Evolutionary conservation across 2,113 vertebrate genomes (phyloP).

Genomic region (Cichladusa arquata): DNA sequence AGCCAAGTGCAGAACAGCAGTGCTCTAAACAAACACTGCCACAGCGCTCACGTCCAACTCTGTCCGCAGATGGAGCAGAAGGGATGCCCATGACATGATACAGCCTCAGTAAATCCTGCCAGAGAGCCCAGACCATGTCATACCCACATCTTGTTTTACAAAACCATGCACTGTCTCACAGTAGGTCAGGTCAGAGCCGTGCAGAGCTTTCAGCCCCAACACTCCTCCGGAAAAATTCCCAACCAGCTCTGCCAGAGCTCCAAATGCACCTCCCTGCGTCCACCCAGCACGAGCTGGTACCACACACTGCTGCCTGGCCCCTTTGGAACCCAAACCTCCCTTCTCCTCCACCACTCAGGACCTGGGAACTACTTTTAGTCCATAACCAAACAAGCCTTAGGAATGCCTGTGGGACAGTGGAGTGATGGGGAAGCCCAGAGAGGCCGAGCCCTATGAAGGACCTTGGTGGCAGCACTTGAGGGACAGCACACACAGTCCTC

Average conservation of each 20-base stretch:
- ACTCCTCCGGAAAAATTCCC: neutral
- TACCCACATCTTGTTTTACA: neutral
- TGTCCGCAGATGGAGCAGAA: neutral
- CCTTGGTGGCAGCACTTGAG: rapidly evolving
- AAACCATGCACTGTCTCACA: neutral
- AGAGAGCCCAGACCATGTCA: neutral
- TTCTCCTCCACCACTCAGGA: neutral
- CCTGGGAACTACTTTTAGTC: neutral
- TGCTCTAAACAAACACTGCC: neutral
- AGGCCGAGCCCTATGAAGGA: neutral
- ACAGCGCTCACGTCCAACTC: rapidly evolving
- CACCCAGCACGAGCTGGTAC: rapidly evolving
- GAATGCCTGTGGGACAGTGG: neutral
- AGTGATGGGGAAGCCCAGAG: neutral
- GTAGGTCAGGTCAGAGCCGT: neutral
- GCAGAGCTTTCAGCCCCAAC: neutral
- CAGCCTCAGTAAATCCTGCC: neutral
- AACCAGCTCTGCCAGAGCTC: neutral
- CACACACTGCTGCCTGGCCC: neutral
- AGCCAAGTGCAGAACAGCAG: neutral
- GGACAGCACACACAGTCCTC: rapidly evolving
- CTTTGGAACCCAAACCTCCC: neutral
- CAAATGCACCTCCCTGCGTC: rapidly evolving
- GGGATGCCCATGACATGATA: rapidly evolving
- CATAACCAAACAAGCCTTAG: neutral